Base-by-base conservation (phyloP, 1,140 invertebrate species). In the Drosophila tristis region DNA sequence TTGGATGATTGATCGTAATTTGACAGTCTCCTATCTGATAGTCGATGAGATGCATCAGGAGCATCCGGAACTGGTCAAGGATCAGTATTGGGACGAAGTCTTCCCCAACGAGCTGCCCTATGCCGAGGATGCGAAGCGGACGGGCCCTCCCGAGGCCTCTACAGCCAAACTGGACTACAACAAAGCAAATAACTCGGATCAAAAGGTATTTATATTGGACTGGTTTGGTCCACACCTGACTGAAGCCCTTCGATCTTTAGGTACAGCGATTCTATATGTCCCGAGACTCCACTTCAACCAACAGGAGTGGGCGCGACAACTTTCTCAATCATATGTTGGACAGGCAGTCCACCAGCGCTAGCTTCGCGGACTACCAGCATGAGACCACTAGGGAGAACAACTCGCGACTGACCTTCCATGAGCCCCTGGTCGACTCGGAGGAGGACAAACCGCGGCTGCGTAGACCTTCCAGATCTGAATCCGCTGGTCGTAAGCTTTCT, bases 1-100 rank as follows among this genome's bases (percentile, higher is more conserved):
- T 80, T 98, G 97, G 96, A 95, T 98, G 84, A 95, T 98, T 35
- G 97, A 98, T 90, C 94, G 97, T 81, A 97, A 97, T 93, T 92
- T 97, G 29, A 95, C 97, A 92, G 96, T 97, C 1, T 96, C 96
- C 1, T 98, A 97, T 92, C 93, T 97, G 77, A 98, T 98, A 67
- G 97, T 98, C 15, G 97, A 98, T 91, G 97, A 97, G 92, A 98
- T 98, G 96, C 96, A 98, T 91, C 96, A 97, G 90, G 96, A 97
- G 68, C 96, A 97, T 93, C 97, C 97, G 0, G 96, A 97, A 90
- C 91, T 98, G 42, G 94, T 97, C 15, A 94, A 94, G 45, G 97
- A 98, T 93, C 96, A 97, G 78, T 98, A 98, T 90, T 98, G 97
- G 97, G 97, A 97, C 82, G 95, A 97, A 85, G 94, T 97, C 48